Percentiles rank a stretch among this genome's conserved stretches.
phyloP scores from a whole-genome alignment of 2,797 vertebrate species.

The Rhinatrema bivittatum region DNA sequence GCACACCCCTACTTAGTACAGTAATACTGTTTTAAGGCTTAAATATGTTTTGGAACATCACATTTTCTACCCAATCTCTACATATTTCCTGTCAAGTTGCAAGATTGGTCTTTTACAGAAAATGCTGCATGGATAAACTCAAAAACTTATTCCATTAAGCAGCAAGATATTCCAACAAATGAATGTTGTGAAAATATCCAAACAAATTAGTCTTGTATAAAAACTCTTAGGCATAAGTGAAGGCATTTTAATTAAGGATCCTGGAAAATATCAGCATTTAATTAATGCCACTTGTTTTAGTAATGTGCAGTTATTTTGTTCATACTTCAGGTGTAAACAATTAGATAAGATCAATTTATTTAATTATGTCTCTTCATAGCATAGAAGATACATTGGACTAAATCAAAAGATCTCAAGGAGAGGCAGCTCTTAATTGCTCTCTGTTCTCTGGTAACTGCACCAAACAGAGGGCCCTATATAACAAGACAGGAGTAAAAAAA shows the following conservation, averaged over 20 bases:
- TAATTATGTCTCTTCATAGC: conserved; percentile 25
- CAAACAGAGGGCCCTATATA: no score
- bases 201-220: conserved; percentile 43
- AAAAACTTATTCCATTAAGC: conserved; percentile 15
- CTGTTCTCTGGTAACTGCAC: conserved; percentile 24
- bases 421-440: conserved; percentile 7
- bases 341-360: conserved; percentile 29
- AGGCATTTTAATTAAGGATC: conserved; percentile 51
- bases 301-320: conserved; percentile 39
- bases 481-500: no score
- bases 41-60: no score
- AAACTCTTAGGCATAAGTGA: conserved; percentile 38
- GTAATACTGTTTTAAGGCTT: no score
- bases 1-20: no score
- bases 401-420: conserved; percentile 22
- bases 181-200: conserved; percentile 45
- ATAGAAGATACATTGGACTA: conserved; percentile 22
- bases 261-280: conserved; percentile 48
- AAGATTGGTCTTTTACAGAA: no score
- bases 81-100: no score
- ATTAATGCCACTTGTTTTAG: conserved; percentile 46
- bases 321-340: conserved; percentile 47
- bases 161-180: conserved; percentile 29
- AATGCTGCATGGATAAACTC: conserved; percentile 2
- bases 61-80: no score